These are phyloP conservation scores for Tricholaema leucomelas DNA, from an alignment of 2,113 vertebrate genomes.

Conservation along the genomic window DNA sequence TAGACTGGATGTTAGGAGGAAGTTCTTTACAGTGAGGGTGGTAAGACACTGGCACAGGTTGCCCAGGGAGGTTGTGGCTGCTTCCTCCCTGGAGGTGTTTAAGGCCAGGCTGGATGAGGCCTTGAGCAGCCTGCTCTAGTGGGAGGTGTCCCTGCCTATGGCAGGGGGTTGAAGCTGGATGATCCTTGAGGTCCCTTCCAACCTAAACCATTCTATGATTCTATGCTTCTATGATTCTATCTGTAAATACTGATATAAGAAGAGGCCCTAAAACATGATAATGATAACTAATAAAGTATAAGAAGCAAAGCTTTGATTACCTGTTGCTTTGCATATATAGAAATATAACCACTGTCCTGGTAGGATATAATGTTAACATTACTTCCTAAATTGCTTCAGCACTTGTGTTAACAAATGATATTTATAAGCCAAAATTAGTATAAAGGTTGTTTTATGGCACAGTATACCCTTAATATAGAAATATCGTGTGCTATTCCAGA, in stretches of 20 bases:
- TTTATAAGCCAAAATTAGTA: conserved; percentile 42
- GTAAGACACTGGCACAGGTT: too few relatives aligned
- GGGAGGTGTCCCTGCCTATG: too few relatives aligned
- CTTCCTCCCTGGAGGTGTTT: too few relatives aligned
- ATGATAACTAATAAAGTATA: conserved; percentile 47
- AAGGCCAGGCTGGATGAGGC: too few relatives aligned
- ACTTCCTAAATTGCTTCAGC: conserved; percentile 49
- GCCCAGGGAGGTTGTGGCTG: too few relatives aligned
- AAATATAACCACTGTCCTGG: conserved; percentile 47
- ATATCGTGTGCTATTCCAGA: background rate
- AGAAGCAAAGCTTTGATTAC: conserved; percentile 43
- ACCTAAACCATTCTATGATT: too few relatives aligned
- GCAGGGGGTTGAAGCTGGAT: too few relatives aligned
- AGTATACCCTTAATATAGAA: conserved; percentile 9
- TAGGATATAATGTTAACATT: conserved; percentile 51
- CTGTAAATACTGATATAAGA: conserved; percentile 8
- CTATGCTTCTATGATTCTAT: too few relatives aligned
- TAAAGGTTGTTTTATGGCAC: conserved; percentile 38
- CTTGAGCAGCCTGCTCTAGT: too few relatives aligned
- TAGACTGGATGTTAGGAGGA: too few relatives aligned
- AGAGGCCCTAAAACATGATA: background rate
- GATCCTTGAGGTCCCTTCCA: too few relatives aligned
- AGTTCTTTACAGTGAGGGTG: too few relatives aligned
- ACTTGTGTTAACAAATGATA: conserved; percentile 35
- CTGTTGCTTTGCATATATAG: conserved; percentile 40